A percentile compares a stretch with the other conserved stretches of the same genome.
Evolutionary conservation across 2,888 invertebrate species (phyloP).

Genomic region (Drosophila limbata): DNA sequence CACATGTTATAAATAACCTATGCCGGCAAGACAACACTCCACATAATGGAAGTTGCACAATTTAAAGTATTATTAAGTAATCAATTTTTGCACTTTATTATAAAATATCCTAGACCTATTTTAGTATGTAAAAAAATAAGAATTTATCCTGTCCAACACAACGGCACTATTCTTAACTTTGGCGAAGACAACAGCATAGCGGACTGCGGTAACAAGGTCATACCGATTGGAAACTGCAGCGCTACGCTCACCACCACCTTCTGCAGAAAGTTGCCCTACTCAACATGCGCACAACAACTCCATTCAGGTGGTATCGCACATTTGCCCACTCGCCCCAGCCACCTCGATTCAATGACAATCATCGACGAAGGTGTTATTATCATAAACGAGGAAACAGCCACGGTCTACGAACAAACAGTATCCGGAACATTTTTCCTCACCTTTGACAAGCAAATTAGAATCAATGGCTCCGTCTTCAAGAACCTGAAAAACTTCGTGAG

Average conservation of each 20-base stretch:
- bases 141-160: neutral
- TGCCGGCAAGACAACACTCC: no score
- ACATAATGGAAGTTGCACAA: neutral
- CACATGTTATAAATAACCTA: no score
- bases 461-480: neutral
- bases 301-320: neutral
- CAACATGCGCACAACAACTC: conserved; percentile 5
- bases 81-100: neutral
- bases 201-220: neutral
- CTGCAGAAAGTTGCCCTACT: neutral
- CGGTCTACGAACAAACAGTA: neutral
- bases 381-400: neutral
- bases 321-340: conserved; percentile 1
- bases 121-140: neutral
- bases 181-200: neutral
- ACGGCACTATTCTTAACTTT: neutral
- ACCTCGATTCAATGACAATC: neutral
- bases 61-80: neutral
- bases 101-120: neutral
- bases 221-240: neutral
- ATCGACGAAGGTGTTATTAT: conserved; percentile 8
- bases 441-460: neutral
- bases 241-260: neutral
- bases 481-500: neutral
- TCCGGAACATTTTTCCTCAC: conserved; percentile 4